phyloP scores from a whole-genome alignment of 2,113 vertebrate genomes.

The Solenodon paradoxus region DNA sequence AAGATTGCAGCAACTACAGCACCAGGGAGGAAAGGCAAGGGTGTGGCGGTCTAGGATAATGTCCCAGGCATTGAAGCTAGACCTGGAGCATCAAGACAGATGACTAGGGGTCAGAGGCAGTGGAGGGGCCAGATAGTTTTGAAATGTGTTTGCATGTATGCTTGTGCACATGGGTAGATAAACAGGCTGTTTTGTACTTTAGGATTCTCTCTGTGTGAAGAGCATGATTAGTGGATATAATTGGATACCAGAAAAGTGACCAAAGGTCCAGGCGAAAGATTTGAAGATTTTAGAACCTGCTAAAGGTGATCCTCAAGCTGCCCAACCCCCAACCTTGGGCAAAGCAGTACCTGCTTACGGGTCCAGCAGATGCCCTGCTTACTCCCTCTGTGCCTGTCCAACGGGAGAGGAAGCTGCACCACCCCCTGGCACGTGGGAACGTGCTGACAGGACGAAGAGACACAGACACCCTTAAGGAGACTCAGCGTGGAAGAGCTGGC shows the following conservation, averaged over 20 bases:
- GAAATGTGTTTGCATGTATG: background rate
- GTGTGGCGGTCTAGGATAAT: background rate
- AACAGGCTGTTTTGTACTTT: background rate
- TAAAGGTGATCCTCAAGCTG: background rate
- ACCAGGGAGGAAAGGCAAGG: background rate
- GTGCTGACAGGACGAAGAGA: background rate
- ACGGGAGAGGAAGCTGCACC: background rate
- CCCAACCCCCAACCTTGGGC: no score
- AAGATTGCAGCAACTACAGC: background rate
- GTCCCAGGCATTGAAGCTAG: rapidly evolving
- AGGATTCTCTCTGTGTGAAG: background rate
- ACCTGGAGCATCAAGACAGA: background rate
- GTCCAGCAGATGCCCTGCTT: background rate
- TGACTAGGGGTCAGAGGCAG: background rate
- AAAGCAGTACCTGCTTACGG: background rate
- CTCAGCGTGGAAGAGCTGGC: background rate
- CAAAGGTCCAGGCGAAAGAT: background rate
- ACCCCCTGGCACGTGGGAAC: background rate
- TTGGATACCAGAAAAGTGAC: background rate
- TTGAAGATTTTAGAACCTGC: background rate
- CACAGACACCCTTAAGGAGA: background rate
- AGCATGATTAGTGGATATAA: background rate
- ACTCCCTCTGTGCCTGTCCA: background rate
- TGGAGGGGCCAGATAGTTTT: background rate
- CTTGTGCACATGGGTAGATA: background rate